A percentile compares a stretch with the other conserved stretches of the same genome.
Conservation (phyloP, 2,113 vertebrate species). For the Rattus rattus region DNA sequence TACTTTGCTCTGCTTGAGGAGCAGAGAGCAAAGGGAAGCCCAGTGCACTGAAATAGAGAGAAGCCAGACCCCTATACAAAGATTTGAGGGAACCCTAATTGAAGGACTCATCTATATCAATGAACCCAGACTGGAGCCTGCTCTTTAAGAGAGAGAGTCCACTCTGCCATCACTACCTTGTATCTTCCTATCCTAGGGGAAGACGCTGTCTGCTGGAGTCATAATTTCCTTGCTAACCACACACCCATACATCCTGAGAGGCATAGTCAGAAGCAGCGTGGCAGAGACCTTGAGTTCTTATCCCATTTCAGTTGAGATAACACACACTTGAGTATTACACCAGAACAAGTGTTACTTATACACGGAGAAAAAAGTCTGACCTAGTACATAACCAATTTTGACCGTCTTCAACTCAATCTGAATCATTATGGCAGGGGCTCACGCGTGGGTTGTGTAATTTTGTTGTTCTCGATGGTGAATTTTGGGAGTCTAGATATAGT, state of each 20-base stretch:
- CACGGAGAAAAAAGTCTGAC: neutral
- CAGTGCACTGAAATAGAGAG: neutral
- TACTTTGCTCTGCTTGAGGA: neutral
- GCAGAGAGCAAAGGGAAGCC: neutral
- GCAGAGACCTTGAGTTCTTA: neutral
- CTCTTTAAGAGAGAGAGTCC: neutral
- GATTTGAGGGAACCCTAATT: neutral
- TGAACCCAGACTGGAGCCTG: neutral
- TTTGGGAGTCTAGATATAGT: neutral
- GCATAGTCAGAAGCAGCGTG: neutral
- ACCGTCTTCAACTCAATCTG: neutral
- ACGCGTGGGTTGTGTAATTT: neutral
- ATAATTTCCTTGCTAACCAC: fast-evolving
- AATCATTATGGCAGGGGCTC: neutral
- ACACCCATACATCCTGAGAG: fast-evolving
- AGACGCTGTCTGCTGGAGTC: too few relatives aligned
- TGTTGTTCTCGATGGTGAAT: neutral
- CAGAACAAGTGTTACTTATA: neutral
- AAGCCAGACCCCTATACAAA: neutral
- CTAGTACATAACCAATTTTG: neutral
- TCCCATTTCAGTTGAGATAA: neutral
- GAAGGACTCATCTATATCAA: neutral
- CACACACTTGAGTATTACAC: neutral
- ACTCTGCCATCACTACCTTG: neutral
- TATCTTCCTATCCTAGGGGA: fast-evolving